phyloP scores from a whole-genome alignment of 2,113 vertebrate genomes.

The Colinus virginianus region DNA sequence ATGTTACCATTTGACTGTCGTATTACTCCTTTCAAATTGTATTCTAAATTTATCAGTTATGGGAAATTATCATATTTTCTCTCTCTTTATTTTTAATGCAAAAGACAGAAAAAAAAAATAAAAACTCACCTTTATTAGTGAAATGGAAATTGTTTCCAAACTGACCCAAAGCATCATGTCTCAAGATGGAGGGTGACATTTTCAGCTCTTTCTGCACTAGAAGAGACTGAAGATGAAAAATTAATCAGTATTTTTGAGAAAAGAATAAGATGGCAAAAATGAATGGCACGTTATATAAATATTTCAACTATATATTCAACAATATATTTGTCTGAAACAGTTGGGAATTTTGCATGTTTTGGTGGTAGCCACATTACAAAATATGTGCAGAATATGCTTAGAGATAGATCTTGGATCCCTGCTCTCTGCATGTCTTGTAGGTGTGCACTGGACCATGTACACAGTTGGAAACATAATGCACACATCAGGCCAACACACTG shows the following conservation, averaged over 20 bases:
- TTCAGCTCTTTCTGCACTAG: background rate
- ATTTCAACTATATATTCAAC: too few relatives aligned
- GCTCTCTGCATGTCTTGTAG: background rate
- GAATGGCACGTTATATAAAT: background rate
- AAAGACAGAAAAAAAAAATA: background rate
- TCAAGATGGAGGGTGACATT: background rate
- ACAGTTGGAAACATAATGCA: background rate
- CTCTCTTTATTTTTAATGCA: background rate
- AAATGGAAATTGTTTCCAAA: background rate
- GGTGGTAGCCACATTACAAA: background rate
- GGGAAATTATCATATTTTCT: background rate
- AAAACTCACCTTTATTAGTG: background rate
- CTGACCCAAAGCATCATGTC: background rate
- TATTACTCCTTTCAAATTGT: background rate
- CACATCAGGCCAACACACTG: background rate
- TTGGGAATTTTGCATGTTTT: background rate
- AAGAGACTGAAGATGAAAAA: background rate
- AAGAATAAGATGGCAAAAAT: background rate
- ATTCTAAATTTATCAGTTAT: background rate
- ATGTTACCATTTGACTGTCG: background rate
- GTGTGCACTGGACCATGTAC: background rate
- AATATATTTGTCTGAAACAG: background rate
- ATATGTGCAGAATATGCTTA: background rate
- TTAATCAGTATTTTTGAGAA: background rate
- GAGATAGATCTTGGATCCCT: background rate